Evolutionary conservation across 1,140 invertebrate genomes (phyloP).

Genomic region (Cotesia vestalis): DNA sequence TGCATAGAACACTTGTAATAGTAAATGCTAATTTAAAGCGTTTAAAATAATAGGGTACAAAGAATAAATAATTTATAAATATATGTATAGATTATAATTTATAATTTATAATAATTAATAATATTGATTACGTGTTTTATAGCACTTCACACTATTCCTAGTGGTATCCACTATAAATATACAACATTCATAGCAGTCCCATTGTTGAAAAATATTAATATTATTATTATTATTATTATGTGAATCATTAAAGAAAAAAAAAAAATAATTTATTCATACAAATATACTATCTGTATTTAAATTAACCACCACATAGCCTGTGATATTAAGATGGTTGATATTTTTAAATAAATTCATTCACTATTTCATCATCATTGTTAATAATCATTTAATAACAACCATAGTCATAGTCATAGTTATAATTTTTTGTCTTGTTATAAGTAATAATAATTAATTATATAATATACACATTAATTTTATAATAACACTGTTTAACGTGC

Average conservation of each 20-base stretch:
- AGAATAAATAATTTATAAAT: background rate
- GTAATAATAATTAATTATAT: too few relatives aligned
- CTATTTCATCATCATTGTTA: background rate
- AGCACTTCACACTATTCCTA: background rate
- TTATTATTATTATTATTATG: background rate
- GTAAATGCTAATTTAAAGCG: too few relatives aligned
- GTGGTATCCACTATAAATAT: constrained; percentile 9
- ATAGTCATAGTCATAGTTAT: background rate
- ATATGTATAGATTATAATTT: background rate
- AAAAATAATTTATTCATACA: constrained; percentile 16
- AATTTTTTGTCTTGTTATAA: background rate
- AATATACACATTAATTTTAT: too few relatives aligned
- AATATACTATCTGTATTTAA: background rate
- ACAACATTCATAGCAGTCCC: background rate
- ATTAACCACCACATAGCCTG: constrained; percentile 23
- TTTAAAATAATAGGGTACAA: too few relatives aligned
- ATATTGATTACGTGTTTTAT: background rate
- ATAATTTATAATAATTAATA: background rate
- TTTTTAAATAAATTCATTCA: constrained; percentile 11
- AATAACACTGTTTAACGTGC: too few relatives aligned
- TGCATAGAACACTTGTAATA: too few relatives aligned
- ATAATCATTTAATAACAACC: constrained; percentile 6
- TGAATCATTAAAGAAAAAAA: background rate
- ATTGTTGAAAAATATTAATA: constrained; percentile 6
- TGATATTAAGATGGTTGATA: constrained; percentile 31